phyloP scores from a whole-genome alignment of 2,888 invertebrate genomes.

The Graphium colonna region DNA sequence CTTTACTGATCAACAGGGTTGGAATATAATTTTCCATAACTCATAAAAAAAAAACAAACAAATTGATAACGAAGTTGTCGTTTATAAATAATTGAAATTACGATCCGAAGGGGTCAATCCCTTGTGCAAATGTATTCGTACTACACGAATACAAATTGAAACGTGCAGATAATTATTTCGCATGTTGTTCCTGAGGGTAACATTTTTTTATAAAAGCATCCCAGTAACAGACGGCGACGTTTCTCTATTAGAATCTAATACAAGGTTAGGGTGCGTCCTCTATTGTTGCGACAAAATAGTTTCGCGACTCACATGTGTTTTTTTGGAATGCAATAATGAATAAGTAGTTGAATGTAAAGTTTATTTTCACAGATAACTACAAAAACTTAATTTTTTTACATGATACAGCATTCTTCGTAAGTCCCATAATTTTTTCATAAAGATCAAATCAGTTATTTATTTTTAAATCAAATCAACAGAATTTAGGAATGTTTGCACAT shows the following conservation, averaged over 20 bases:
- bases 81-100: background rate
- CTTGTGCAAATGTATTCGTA: background rate
- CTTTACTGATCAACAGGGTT: too few species aligned
- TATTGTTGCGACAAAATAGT: slow-evolving; percentile 7
- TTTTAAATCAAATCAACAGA: too few species aligned
- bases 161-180: slow-evolving; percentile 15
- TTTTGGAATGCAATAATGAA: background rate
- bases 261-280: slow-evolving; percentile 7
- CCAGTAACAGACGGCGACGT: slow-evolving; percentile 11
- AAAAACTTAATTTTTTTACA: too few species aligned
- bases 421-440: too few species aligned
- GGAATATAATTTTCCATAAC: too few species aligned
- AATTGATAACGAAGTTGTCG: background rate
- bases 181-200: slow-evolving; percentile 5
- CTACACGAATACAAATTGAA: slow-evolving; percentile 1
- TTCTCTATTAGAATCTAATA: slow-evolving; percentile 19
- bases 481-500: too few species aligned
- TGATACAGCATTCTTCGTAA: too few species aligned
- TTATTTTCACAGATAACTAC: too few species aligned
- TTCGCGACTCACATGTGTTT: slow-evolving; percentile 7
- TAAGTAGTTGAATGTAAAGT: background rate
- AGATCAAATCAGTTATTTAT: too few species aligned
- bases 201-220: background rate
- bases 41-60: too few species aligned
- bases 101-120: background rate